phyloP scores from a whole-genome alignment of 2,113 vertebrate species.

The Mola mola region DNA sequence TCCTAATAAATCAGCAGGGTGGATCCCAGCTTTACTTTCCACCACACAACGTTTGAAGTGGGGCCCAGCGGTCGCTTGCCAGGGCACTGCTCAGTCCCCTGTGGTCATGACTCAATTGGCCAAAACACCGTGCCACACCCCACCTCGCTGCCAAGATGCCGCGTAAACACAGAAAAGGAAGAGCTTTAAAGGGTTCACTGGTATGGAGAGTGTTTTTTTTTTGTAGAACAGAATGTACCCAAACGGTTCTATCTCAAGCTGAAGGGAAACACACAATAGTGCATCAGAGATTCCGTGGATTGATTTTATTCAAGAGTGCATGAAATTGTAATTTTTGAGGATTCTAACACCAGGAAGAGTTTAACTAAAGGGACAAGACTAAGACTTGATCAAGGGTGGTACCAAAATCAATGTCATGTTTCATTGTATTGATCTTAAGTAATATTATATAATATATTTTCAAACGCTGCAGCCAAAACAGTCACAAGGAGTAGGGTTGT shows the following conservation, averaged over 20 bases:
- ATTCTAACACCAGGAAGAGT: not conserved
- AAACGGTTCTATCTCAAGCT: not conserved
- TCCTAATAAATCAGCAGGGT: constrained; percentile 73
- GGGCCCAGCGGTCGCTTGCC: constrained; percentile 32
- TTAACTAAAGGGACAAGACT: not conserved
- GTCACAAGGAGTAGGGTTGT: no score
- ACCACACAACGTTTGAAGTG: constrained; percentile 63
- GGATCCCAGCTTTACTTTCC: constrained; percentile 58
- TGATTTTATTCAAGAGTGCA: constrained; percentile 9
- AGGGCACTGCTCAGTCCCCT: constrained; percentile 55
- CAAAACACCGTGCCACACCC: constrained; percentile 61
- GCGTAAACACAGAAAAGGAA: constrained; percentile 8
- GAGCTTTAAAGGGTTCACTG: constrained; percentile 16
- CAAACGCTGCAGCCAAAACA: no score
- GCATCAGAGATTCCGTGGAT: not conserved
- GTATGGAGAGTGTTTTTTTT: constrained; percentile 26
- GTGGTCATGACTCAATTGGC: constrained; percentile 65
- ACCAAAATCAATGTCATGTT: constrained; percentile 4
- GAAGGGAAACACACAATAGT: not conserved
- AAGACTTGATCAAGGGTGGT: not conserved
- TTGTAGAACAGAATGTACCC: constrained; percentile 17
- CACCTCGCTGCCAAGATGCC: constrained; percentile 30
- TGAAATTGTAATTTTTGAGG: no score
- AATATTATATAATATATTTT: no score
- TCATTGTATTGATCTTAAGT: no score